Base-by-base conservation (phyloP, 1,140 invertebrate species). In the Nylanderia fulva region DNA sequence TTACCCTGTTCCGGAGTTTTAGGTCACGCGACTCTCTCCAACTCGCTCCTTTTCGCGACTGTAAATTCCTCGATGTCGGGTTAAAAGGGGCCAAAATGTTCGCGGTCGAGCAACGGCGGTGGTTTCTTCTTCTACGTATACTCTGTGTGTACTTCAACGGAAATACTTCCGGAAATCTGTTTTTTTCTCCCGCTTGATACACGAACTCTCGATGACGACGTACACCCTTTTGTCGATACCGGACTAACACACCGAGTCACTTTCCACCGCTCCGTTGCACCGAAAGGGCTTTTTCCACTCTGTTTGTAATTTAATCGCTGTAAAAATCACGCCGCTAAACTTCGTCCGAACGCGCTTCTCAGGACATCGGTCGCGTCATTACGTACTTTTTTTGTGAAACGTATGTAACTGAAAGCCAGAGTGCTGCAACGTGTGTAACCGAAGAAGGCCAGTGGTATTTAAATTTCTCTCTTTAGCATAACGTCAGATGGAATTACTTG, bases 391-490 rank as follows among this genome's bases (percentile, higher is more conserved):
- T 66, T 64, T 64, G 39, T n/a, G 2, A 64, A 77, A 77, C 29
- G 39, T 66, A 11, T 64, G 61, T 76, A 76, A 76, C 74, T 64
- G 56, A 64, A 64, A 45, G 72, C 72, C 72, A n/a, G 24, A 3
- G 56, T 61, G 13, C 56, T 13, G 45, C 45, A 21, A 33, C 36
- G 74, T 77, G 74, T 77, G 75, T 77, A 77, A 77, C 42, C 75
- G 8, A 64, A 77, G 60, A 64, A 33, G 54, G 21, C 33, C 72
- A 24, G 9, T 39, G 27, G 8, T 77, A 77, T 77, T 66, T 66
- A 77, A 77, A 77, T 77, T 64, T 77, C 8, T 77, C 60, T 45
- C 75, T 77, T 66, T 77, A 48, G n/a, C n/a, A 77, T 52, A 64
- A 77, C 8, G 60, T 66, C 27, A 77, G 39, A 33, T 66, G 39